Percentiles rank a stretch among this genome's conserved stretches.
phyloP scores from a whole-genome alignment of 2,888 invertebrate species.

The Apamea anceps region DNA sequence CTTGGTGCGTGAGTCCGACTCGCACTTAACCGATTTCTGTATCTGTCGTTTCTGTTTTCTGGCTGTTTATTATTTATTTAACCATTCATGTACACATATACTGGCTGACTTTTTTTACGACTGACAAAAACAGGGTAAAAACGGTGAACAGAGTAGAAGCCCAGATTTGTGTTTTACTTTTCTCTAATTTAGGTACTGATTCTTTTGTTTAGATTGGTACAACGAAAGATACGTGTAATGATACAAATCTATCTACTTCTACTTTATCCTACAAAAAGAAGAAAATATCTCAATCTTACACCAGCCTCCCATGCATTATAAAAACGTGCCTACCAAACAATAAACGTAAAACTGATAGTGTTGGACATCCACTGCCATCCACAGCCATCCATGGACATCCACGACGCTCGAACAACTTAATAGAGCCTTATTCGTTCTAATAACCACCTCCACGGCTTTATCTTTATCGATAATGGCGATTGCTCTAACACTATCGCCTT shows the following conservation, averaged over 20 bases:
- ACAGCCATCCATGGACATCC: slow-evolving; percentile 31
- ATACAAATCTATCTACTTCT: not conserved
- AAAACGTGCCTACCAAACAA: slow-evolving; percentile 60
- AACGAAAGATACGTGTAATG: not conserved
- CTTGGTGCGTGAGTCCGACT: too few relatives aligned
- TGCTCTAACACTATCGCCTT: slow-evolving; percentile 78
- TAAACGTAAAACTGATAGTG: slow-evolving; percentile 64
- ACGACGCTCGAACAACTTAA: slow-evolving; percentile 77
- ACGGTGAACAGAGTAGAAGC: too few relatives aligned
- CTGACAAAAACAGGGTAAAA: too few relatives aligned
- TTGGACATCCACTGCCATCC: slow-evolving; percentile 45
- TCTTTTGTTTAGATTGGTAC: not conserved
- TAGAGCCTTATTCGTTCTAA: slow-evolving; percentile 81
- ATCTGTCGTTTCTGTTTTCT: not conserved
- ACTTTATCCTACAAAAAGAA: not conserved
- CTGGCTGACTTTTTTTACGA: too few relatives aligned
- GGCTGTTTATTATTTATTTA: not conserved
- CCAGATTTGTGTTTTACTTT: too few relatives aligned
- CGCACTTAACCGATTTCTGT: not conserved
- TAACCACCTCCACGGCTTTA: slow-evolving; percentile 79
- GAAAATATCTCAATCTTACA: not conserved
- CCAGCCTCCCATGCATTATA: slow-evolving; percentile 23
- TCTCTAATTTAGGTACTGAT: not conserved
- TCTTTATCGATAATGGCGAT: slow-evolving; percentile 84
- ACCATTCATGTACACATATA: too few relatives aligned